These are phyloP conservation scores for Brienomyrus brachyistius DNA, from an alignment of 2,113 vertebrate species.

Conservation along the genomic window DNA sequence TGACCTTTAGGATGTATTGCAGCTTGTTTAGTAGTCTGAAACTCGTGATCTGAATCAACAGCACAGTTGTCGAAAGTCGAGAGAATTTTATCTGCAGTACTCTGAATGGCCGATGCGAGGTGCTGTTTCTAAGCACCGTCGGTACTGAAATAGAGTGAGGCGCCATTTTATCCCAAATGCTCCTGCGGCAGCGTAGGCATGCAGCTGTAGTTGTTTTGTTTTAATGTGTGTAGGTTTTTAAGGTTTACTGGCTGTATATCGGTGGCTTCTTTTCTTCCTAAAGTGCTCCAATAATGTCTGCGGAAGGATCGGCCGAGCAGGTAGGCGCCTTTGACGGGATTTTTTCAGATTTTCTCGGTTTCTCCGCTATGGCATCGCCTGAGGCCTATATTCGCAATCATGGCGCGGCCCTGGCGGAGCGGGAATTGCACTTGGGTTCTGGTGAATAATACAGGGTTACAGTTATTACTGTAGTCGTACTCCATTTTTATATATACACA, in stretches of 20 bases:
- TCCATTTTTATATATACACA: not conserved
- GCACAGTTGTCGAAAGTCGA: not conserved
- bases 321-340: conserved; percentile 38
- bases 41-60: not conserved
- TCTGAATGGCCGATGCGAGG: not conserved
- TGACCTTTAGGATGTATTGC: not conserved
- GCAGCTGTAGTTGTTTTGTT: conserved; percentile 2
- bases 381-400: not conserved
- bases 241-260: not conserved
- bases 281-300: conserved; percentile 52
- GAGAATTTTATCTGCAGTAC: not conserved
- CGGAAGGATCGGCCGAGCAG: conserved; percentile 63
- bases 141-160: not conserved
- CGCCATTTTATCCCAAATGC: conserved; percentile 53
- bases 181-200: conserved; percentile 17
- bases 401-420: not conserved
- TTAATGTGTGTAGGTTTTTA: conserved; percentile 10
- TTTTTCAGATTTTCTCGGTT: not conserved
- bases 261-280: conserved; percentile 27
- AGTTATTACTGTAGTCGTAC: not conserved
- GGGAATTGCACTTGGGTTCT: not conserved
- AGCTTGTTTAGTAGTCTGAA: not conserved
- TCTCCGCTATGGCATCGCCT: not conserved
- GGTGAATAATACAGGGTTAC: not conserved
- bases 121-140: not conserved